Evolutionary conservation across 92 coral and sea anemone genomes (phyloP), one percentile per base, ranked within the genome.

Genomic region (Porites evermanni): DNA sequence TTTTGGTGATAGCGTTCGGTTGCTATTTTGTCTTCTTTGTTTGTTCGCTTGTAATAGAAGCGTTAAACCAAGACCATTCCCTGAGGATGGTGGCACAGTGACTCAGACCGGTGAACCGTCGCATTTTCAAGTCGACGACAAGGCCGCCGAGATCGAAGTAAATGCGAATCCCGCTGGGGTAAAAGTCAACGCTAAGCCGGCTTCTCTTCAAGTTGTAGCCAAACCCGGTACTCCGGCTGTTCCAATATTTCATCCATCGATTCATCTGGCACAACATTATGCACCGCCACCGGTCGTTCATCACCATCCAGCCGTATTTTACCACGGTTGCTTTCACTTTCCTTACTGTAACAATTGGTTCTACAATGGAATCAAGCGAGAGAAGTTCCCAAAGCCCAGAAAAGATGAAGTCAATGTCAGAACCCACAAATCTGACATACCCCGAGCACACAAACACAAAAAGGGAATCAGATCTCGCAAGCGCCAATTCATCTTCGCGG

Each of bases 91-190:
- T 72, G 93, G 93, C 23, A 89, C 94, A 19, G 97, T 93, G 75
- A 97, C 96, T 19, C 96, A 92, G 83, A 85, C 98, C 2, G 99
- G 99, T 23, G 99, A 97, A 66, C 99, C 99, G 32, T 95, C 99
- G 23, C 99, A 97, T 93, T 97, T 95, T 80, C 99, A 97, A 93
- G 99, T 97, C 53, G 99, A 97, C 74, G 99, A 97, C 77, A 96
- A 96, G 79, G 97, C 99, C 47, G 99, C 99, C 7, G 99, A 97
- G 79, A 96, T 97, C 24, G 99, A 97, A 88, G 98, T 97, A 18
- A 97, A 97, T 75, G 99, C 99, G 19, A 97, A 97, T 54, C 98
- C 99, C 4, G 98, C 98, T 61, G 99, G 99, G 8, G 99, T 97
- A 1, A 97, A 97, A 84, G 98, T 97, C 53, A 97, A 95, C 74